A percentile compares a stretch with the other conserved stretches of the same genome.
phyloP scores from a whole-genome alignment of 2,888 invertebrate species.

The Hypselothyrea guttata region DNA sequence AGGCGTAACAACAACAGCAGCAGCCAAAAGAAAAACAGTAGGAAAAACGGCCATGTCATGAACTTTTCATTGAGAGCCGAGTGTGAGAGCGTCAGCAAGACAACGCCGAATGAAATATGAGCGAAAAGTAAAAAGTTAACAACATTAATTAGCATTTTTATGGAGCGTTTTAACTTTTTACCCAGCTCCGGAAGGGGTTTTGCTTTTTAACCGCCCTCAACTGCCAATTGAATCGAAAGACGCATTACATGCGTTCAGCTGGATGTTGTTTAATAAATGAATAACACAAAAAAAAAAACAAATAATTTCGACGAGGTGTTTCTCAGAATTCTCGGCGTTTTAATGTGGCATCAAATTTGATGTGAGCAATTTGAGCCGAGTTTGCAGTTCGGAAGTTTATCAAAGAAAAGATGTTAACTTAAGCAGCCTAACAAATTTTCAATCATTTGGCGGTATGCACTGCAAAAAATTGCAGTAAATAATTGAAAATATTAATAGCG shows the following conservation, averaged over 20 bases:
- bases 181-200: constrained; percentile 8
- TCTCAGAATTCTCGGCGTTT: constrained; percentile 15
- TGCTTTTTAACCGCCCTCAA: background rate
- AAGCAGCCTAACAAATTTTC: constrained; percentile 24
- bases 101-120: constrained; percentile 62
- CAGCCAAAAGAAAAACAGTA: constrained; percentile 27
- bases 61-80: constrained; percentile 49
- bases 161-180: constrained; percentile 59
- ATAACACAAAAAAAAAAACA: constrained; percentile 1
- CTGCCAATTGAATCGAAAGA: constrained; percentile 33
- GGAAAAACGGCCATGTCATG: constrained; percentile 54
- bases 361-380: constrained; percentile 41
- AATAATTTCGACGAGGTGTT: constrained; percentile 27
- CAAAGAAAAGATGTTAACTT: constrained; percentile 20
- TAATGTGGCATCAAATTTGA: constrained; percentile 38
- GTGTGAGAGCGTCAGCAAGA: constrained; percentile 5
- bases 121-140: constrained; percentile 73
- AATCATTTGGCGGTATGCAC: too few species aligned
- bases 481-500: too few species aligned
- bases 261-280: constrained; percentile 38
- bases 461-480: too few species aligned
- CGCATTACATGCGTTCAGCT: constrained; percentile 14
- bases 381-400: constrained; percentile 26
- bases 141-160: constrained; percentile 78
- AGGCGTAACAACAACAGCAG: constrained; percentile 43